Percentiles rank a stretch among this genome's conserved stretches.
phyloP scores from a whole-genome alignment of 2,888 invertebrate species.

The Lithophane semibrunnea region DNA sequence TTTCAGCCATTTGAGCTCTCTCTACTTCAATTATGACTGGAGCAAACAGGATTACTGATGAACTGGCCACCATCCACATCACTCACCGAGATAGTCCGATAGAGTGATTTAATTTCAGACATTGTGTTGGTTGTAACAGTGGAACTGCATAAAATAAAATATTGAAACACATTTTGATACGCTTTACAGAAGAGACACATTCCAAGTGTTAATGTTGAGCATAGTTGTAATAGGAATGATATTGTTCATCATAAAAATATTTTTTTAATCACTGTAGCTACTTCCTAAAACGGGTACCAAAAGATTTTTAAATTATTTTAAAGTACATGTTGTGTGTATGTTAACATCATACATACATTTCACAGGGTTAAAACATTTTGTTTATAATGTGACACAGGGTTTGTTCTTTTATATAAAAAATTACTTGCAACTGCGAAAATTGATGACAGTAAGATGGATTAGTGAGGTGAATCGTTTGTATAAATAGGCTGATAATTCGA shows the following conservation, averaged over 20 bases:
- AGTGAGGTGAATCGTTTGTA: not conserved
- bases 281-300: slow-evolving; percentile 13
- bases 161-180: not conserved
- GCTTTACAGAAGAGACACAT: not conserved
- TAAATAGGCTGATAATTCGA: not conserved
- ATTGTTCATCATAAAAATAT: no score
- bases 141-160: slow-evolving; percentile 82
- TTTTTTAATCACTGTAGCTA: not conserved
- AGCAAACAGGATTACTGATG: slow-evolving; percentile 97
- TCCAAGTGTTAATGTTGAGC: not conserved
- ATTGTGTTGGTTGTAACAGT: slow-evolving; percentile 90
- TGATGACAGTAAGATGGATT: slow-evolving; percentile 28
- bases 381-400: not conserved
- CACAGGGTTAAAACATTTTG: not conserved
- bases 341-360: not conserved
- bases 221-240: not conserved
- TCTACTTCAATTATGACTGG: slow-evolving; percentile 99
- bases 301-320: slow-evolving; percentile 4
- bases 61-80: slow-evolving; percentile 98
- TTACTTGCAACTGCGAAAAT: slow-evolving; percentile 49
- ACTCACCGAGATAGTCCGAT: slow-evolving; percentile 94
- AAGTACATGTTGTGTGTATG: not conserved
- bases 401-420: not conserved
- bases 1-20: slow-evolving; percentile 97
- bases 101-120: slow-evolving; percentile 92